phyloP scores from a whole-genome alignment of 2,113 vertebrate species.

The Lepus timidus region DNA sequence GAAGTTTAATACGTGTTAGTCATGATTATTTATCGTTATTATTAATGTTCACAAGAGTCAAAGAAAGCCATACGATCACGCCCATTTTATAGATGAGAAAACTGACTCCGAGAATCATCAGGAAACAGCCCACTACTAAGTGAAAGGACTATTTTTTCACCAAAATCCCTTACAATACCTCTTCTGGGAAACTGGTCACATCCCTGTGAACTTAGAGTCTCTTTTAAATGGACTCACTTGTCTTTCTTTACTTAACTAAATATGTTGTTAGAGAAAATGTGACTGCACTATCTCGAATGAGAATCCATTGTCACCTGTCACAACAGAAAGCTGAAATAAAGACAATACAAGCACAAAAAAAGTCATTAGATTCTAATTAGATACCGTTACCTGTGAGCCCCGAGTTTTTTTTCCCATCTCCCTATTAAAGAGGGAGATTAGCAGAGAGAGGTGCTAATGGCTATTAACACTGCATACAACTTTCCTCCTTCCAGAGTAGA shows the following conservation, averaged over 20 bases:
- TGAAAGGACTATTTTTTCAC: not conserved
- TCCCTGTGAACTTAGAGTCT: not conserved
- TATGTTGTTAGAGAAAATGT: not conserved
- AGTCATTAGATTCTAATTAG: constrained; percentile 58
- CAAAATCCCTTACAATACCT: not conserved
- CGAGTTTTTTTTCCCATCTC: not conserved
- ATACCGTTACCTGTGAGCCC: not conserved
- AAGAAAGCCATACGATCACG: not conserved
- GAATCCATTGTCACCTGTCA: constrained; percentile 10
- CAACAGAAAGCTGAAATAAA: not conserved
- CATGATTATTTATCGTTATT: not conserved
- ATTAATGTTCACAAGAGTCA: not conserved
- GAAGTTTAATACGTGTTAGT: not conserved
- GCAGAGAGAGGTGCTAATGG: not conserved
- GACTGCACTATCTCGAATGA: not conserved
- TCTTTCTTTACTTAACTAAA: not conserved
- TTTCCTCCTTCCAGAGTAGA: not conserved
- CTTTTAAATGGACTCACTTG: not conserved
- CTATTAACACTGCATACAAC: not conserved
- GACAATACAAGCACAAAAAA: not conserved
- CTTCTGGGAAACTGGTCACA: not conserved
- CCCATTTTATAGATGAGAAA: not conserved
- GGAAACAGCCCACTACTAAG: not conserved
- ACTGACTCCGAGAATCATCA: not conserved
- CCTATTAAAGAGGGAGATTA: not conserved